Evolutionary conservation across 2,888 invertebrate species (phyloP).

Genomic region (Amorpha juglandis): DNA sequence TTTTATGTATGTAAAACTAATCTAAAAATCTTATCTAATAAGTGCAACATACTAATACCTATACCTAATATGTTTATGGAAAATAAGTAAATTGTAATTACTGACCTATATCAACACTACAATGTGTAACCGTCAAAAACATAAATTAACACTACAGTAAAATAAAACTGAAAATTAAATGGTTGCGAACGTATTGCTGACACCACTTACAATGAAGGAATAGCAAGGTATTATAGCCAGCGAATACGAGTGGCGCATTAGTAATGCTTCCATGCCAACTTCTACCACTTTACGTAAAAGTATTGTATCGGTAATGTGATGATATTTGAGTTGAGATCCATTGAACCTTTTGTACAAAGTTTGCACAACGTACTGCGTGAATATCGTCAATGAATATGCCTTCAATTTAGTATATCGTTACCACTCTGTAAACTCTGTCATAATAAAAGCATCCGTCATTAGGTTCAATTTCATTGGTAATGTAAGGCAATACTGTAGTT

Average conservation of each 20-base stretch:
- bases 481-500: slow-evolving; percentile 28
- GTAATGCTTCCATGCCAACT: slow-evolving; percentile 17
- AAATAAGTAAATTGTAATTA: not conserved
- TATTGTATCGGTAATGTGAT: slow-evolving; percentile 10
- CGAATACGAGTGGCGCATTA: slow-evolving; percentile 15
- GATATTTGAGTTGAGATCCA: not conserved
- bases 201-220: slow-evolving; percentile 21
- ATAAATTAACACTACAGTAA: not conserved
- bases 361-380: not conserved
- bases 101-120: slow-evolving; percentile 11
- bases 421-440: not conserved
- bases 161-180: slow-evolving; percentile 6
- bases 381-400: not conserved
- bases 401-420: not conserved
- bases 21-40: no score
- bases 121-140: not conserved
- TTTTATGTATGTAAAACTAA: no score
- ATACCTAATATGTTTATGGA: not conserved
- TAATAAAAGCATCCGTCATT: slow-evolving; percentile 2
- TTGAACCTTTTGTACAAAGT: not conserved
- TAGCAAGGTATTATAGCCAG: not conserved
- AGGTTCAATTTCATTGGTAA: slow-evolving; percentile 15
- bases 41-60: no score
- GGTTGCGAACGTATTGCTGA: slow-evolving; percentile 24
- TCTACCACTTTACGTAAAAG: slow-evolving; percentile 11